These are phyloP conservation scores for Heliconius hermathena DNA, from an alignment of 1,140 invertebrate species.

Conservation along the genomic window DNA sequence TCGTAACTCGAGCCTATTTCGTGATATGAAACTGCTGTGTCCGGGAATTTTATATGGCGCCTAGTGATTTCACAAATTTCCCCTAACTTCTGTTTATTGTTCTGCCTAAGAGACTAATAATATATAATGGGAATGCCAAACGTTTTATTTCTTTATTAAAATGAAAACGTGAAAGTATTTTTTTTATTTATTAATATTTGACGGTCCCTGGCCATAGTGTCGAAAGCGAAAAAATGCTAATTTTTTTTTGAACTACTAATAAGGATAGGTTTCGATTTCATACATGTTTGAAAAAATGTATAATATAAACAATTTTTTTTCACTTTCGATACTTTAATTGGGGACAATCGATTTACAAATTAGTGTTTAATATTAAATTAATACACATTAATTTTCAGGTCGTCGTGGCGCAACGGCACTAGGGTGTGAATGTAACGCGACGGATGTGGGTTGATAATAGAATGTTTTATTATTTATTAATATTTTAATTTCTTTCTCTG, in stretches of 20 bases:
- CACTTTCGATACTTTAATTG: too few relatives aligned
- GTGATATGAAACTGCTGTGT: conserved; percentile 45
- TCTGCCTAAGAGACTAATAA: conserved; percentile 16
- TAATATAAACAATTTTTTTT: neutral
- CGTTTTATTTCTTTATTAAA: conserved; percentile 14
- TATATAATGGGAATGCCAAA: neutral
- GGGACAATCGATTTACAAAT: too few relatives aligned
- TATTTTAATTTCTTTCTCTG: too few relatives aligned
- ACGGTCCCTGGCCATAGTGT: too few relatives aligned
- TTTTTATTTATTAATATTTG: neutral
- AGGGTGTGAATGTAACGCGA: neutral
- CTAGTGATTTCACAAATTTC: conserved; percentile 40
- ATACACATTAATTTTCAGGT: neutral
- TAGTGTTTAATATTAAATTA: too few relatives aligned
- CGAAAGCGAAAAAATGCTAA: too few relatives aligned
- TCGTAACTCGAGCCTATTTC: conserved; percentile 41
- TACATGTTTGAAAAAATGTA: neutral
- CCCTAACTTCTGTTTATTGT: conserved; percentile 39
- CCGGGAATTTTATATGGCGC: conserved; percentile 35
- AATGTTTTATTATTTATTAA: too few relatives aligned
- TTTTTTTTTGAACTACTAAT: too few relatives aligned
- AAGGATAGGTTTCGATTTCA: too few relatives aligned
- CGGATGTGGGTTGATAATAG: neutral
- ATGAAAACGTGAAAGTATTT: neutral
- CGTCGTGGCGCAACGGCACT: neutral